These are phyloP conservation scores for Parotocinclus haroldoi DNA, from an alignment of 2,797 vertebrate genomes.

Conservation along the genomic window DNA sequence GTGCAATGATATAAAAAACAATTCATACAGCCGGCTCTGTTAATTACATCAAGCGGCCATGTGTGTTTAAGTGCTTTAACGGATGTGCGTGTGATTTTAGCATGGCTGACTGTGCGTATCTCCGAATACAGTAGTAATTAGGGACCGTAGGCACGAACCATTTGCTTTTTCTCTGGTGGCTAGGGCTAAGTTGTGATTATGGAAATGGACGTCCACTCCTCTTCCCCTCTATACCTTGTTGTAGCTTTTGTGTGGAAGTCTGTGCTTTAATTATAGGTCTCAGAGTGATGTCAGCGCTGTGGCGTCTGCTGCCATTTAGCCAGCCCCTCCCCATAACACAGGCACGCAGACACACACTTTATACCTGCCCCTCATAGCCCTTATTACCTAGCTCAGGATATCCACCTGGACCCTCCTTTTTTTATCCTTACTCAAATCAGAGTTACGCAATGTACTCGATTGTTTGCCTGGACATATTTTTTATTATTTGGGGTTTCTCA, in stretches of 20 bases:
- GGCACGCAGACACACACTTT: conserved; percentile 26
- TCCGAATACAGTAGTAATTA: conserved; percentile 63
- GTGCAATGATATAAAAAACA: too few relatives aligned
- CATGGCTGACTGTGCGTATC: not conserved
- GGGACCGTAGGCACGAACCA: conserved; percentile 52
- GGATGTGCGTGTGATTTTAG: conserved; percentile 26
- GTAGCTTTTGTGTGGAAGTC: conserved; percentile 56
- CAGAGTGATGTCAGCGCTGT: conserved; percentile 65
- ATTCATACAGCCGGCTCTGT: not conserved
- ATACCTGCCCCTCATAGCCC: conserved; percentile 24
- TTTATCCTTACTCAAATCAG: conserved; percentile 33
- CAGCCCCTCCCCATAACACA: conserved; percentile 19
- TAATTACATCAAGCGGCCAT: not conserved
- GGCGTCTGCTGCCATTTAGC: conserved; percentile 58
- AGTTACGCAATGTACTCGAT: conserved; percentile 45
- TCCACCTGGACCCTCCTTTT: conserved; percentile 13
- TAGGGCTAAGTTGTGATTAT: conserved; percentile 66
- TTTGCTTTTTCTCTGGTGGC: conserved; percentile 44
- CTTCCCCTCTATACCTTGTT: conserved; percentile 53
- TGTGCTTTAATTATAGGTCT: conserved; percentile 74
- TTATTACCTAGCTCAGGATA: conserved; percentile 28
- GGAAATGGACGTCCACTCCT: conserved; percentile 59
- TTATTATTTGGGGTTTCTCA: conserved; percentile 54
- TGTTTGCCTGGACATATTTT: conserved; percentile 49
- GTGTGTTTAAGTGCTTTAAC: conserved; percentile 9